Conservation (phyloP, 92 coral and sea anemone genomes). For the Pocillopora meandrina region DNA sequence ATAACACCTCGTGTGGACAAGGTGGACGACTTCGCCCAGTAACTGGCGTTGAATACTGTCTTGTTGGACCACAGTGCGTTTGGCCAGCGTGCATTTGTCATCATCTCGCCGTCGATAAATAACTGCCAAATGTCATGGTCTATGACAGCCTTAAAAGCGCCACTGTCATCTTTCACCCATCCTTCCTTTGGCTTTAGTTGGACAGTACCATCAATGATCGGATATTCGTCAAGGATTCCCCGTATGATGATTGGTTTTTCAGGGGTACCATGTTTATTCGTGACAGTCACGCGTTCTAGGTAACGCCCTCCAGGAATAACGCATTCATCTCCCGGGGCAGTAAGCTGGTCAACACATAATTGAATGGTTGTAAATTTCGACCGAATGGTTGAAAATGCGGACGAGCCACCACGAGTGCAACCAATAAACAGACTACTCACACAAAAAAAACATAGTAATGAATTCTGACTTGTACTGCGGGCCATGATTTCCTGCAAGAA, state of each 20-base stretch:
- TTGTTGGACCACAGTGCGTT: constrained; percentile 78
- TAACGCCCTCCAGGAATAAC: constrained; percentile 61
- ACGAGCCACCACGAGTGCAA: too few relatives aligned
- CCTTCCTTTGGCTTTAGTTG: constrained; percentile 28
- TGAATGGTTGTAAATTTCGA: constrained; percentile 55
- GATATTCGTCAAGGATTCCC: constrained; percentile 54
- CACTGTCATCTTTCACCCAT: constrained; percentile 25
- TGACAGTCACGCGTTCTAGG: constrained; percentile 68
- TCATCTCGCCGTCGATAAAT: constrained; percentile 66
- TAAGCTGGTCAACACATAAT: constrained; percentile 53
- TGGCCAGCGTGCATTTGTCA: constrained; percentile 93
- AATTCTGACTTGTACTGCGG: not conserved
- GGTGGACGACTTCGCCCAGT: constrained; percentile 75
- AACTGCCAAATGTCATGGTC: constrained; percentile 66
- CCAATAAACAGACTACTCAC: not conserved
- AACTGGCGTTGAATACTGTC: constrained; percentile 68
- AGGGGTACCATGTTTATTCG: constrained; percentile 69
- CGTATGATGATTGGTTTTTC: constrained; percentile 63
- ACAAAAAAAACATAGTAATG: not conserved
- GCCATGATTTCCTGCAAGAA: constrained; percentile 1
- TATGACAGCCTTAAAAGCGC: constrained; percentile 53
- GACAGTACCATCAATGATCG: constrained; percentile 79
- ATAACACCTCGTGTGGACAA: constrained; percentile 59
- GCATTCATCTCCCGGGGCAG: constrained; percentile 71
- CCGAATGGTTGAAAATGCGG: not conserved